These are phyloP conservation scores for Aulostomus chinensis DNA, from an alignment of 2,797 vertebrate genomes.

Conservation along the genomic window DNA sequence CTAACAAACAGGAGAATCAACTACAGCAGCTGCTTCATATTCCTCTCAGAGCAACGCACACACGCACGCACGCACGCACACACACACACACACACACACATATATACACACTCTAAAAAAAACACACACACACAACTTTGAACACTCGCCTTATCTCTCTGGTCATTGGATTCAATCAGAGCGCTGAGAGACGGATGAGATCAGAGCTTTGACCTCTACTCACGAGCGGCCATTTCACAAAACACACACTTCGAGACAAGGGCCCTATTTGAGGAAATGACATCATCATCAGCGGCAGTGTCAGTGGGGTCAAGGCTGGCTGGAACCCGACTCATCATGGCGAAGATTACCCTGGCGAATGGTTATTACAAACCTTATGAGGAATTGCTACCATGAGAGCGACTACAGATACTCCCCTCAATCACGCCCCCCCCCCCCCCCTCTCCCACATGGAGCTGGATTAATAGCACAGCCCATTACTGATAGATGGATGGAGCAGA, in stretches of 20 bases:
- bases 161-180: conserved; percentile 69
- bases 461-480: conserved; percentile 70
- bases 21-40: conserved; percentile 49
- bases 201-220: conserved; percentile 74
- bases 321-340: conserved; percentile 51
- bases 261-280: conserved; percentile 70
- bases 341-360: conserved; percentile 59
- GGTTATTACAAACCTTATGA: conserved; percentile 68
- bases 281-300: conserved; percentile 69
- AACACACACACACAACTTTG: conserved; percentile 5
- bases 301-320: conserved; percentile 68
- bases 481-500: conserved; percentile 72
- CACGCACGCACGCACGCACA: background rate
- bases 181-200: conserved; percentile 69
- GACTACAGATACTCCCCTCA: conserved; percentile 41
- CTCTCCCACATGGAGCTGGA: conserved; percentile 25
- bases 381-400: conserved; percentile 46
- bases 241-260: conserved; percentile 47
- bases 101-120: no score
- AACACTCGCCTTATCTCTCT: conserved; percentile 31
- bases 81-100: background rate
- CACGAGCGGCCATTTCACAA: conserved; percentile 54
- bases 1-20: conserved; percentile 43
- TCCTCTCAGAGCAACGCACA: conserved; percentile 32
- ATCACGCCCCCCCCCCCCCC: background rate